Base-by-base conservation (phyloP, 2,888 invertebrate species). In the Tetheella fluctuosa region DNA sequence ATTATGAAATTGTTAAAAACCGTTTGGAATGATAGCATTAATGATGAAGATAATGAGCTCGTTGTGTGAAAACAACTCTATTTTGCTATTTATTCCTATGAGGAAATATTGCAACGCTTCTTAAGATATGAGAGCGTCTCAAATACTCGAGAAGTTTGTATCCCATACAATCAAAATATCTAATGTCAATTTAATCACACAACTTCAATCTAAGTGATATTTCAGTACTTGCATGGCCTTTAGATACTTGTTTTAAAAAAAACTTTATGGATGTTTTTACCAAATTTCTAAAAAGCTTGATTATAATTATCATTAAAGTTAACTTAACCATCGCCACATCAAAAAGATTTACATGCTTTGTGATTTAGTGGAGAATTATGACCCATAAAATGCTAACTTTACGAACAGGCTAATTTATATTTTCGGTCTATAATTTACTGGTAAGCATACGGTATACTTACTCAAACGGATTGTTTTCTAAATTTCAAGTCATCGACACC, bases 401-500 rank as follows among this genome's bases (percentile, higher is more conserved):
- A 48, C 20, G 20, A 48, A 20, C 20, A 7, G 20, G 48, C 48
- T 20, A 48, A 17, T 8, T 48, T 48, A 20, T 37, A 52, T 55
- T 59, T 10, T 25, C 23, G 42, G 48, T 58, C 48, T 3, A 37
- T 42, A 57, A 42, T 28, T 34, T 28, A 42, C 30, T 17, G 48
- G 7, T 20, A 54, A 17, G 34, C 17, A 13, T 28, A 58, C n/a
- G 42, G n/a, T 25, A 54, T 13, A 34, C 34, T 23, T 28, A 58
- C 52, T 42, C 48, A 59, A 37, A 37, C 57, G 52, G 52, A 48
- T 37, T 56, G 62, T 60, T 62, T 58, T 37, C 60, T 59, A 62
- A 58, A 62, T 56, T 17, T 25, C 60, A 60, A 59, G 57, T 30
- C 64, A 62, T n/a, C n/a, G 39, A 61, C 63, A 63, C 67, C 62